These are phyloP conservation scores for Ptiloglossa arizonensis DNA, from an alignment of 1,140 invertebrate species.

Conservation along the genomic window DNA sequence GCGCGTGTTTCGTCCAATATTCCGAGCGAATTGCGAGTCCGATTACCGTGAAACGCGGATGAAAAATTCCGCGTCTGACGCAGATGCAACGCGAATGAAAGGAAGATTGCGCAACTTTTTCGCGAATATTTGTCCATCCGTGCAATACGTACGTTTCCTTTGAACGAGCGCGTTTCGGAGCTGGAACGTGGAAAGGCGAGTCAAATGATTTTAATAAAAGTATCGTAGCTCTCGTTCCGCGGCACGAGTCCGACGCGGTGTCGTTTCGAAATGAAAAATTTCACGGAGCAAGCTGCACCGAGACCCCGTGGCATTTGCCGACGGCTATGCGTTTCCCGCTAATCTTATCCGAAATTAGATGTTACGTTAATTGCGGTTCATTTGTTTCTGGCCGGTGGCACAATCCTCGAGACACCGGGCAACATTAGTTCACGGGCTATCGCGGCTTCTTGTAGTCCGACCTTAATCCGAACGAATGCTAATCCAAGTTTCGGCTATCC, in stretches of 20 bases:
- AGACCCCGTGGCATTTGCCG: background rate
- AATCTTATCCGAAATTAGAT: background rate
- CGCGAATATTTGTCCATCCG: background rate
- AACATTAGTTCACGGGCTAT: background rate
- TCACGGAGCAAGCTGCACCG: background rate
- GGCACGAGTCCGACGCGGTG: background rate
- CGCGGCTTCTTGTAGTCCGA: constrained; percentile 11
- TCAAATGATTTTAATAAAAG: constrained; percentile 14
- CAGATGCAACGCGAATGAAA: background rate
- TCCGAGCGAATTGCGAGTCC: background rate
- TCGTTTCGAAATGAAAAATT: constrained; percentile 37
- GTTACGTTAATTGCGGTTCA: constrained; percentile 27
- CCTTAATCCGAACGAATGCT: constrained; percentile 44
- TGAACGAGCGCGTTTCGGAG: background rate
- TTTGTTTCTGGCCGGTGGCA: background rate
- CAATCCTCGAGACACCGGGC: background rate
- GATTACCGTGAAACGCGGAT: background rate
- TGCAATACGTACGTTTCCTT: background rate
- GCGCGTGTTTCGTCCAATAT: constrained; percentile 6
- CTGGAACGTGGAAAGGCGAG: background rate
- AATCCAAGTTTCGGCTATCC: constrained; percentile 14
- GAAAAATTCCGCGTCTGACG: constrained; percentile 16
- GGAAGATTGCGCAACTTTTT: background rate
- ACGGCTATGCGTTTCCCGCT: background rate
- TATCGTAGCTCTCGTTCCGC: too few relatives aligned